Evolutionary conservation across 2,888 invertebrate species (phyloP).

Genomic region (Mimas tiliae): DNA sequence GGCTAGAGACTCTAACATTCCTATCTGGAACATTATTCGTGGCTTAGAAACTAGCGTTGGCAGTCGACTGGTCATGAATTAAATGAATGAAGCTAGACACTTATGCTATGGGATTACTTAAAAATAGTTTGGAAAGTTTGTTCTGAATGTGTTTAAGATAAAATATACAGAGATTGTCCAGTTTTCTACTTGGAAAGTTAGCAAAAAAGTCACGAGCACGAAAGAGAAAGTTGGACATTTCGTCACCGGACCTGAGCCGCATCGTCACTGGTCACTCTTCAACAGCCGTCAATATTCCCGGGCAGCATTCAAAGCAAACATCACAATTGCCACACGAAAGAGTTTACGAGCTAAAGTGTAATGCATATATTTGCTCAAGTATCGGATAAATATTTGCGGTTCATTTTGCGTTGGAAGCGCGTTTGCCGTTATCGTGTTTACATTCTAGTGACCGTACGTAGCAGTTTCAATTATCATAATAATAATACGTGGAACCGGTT

Average conservation of each 20-base stretch:
- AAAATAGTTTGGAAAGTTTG: slow-evolving; percentile 5
- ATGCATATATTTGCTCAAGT: slow-evolving; percentile 27
- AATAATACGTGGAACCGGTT: slow-evolving; percentile 60
- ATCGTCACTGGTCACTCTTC: not conserved
- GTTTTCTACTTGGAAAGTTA: slow-evolving; percentile 27
- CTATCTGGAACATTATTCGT: too few relatives aligned
- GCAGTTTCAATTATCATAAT: slow-evolving; percentile 54
- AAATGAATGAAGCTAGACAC: too few relatives aligned
- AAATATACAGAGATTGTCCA: slow-evolving; percentile 15
- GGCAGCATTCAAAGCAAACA: slow-evolving; percentile 17
- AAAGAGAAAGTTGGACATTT: slow-evolving; percentile 24
- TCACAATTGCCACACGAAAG: slow-evolving; percentile 23
- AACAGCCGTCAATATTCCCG: not conserved
- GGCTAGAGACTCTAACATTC: too few relatives aligned
- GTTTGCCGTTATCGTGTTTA: slow-evolving; percentile 53
- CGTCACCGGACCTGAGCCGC: slow-evolving; percentile 8
- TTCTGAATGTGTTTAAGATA: not conserved
- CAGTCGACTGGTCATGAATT: too few relatives aligned
- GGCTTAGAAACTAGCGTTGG: too few relatives aligned
- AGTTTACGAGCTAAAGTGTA: slow-evolving; percentile 21
- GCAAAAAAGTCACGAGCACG: slow-evolving; percentile 23
- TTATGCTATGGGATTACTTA: not conserved
- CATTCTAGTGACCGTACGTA: slow-evolving; percentile 45
- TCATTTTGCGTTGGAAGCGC: slow-evolving; percentile 32
- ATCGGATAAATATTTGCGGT: slow-evolving; percentile 37